phyloP scores from a whole-genome alignment of 2,797 vertebrate genomes.

The Halcyon chelicuti region DNA sequence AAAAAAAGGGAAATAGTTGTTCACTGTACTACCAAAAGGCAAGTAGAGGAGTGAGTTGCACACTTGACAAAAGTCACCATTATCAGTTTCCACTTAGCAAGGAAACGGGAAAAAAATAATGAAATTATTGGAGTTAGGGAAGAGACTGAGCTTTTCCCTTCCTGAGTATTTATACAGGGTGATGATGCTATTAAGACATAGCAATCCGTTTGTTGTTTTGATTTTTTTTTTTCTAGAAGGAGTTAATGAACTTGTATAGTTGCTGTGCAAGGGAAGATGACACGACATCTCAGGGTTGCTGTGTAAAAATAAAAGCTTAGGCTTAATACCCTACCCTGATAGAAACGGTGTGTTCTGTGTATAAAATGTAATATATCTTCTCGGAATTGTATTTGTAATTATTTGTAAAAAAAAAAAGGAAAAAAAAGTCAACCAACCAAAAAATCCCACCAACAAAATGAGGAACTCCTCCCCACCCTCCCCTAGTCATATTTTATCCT shows the following conservation, averaged over 20 bases:
- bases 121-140: conserved; percentile 18
- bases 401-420: conserved; percentile 80
- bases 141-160: conserved; percentile 40
- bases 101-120: not conserved
- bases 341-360: conserved; percentile 74
- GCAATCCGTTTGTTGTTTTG: conserved; percentile 16
- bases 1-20: conserved; percentile 16
- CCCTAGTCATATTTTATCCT: conserved; percentile 75
- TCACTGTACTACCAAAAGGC: conserved; percentile 34
- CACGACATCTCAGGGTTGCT: conserved; percentile 67
- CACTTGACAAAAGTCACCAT: not conserved
- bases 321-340: conserved; percentile 66
- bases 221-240: conserved; percentile 52
- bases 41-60: conserved; percentile 44
- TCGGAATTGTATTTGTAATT: conserved; percentile 80
- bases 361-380: conserved; percentile 79
- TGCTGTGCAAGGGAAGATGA: conserved; percentile 66
- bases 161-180: conserved; percentile 58
- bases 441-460: not conserved
- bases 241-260: conserved; percentile 68
- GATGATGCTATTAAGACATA: conserved; percentile 68
- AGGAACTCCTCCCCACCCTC: not conserved
- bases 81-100: conserved; percentile 19
- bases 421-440: conserved; percentile 48
- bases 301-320: conserved; percentile 73